These are phyloP conservation scores for Centrocercus urophasianus DNA, from an alignment of 2,113 vertebrate genomes.

Conservation along the genomic window DNA sequence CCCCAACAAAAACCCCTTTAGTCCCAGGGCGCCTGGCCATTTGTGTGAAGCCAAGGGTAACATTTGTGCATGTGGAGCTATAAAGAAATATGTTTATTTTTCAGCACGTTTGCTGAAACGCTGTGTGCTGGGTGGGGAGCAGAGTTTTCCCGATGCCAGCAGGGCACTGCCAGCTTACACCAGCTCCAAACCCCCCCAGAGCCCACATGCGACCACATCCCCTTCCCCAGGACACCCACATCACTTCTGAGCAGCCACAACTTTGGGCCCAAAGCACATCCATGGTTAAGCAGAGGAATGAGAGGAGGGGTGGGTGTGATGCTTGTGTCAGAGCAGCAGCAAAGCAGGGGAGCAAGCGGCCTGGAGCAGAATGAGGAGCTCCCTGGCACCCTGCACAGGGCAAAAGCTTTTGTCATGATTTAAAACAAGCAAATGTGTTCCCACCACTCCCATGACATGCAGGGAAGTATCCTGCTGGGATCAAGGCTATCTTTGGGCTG, in stretches of 20 bases:
- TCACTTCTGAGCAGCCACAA: neutral
- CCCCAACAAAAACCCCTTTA: constrained; percentile 62
- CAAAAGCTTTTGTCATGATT: neutral
- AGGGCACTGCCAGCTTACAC: neutral
- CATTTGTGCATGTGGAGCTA: neutral
- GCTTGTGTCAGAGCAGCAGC: neutral
- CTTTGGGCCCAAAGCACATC: accelerated
- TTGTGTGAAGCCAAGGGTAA: constrained; percentile 56
- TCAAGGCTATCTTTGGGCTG: neutral
- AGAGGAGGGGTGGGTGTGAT: neutral
- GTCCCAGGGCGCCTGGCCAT: neutral
- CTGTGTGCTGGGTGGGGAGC: neutral
- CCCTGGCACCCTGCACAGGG: accelerated
- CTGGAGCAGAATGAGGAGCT: accelerated
- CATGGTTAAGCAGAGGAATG: accelerated
- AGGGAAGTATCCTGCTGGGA: neutral
- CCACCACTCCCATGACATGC: accelerated
- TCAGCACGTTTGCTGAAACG: neutral
- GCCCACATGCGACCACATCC: accelerated
- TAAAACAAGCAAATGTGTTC: neutral
- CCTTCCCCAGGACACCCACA: neutral
- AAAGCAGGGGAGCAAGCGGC: neutral
- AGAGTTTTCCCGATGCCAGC: neutral
- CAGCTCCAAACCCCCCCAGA: neutral
- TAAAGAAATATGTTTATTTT: neutral